Base-by-base conservation (phyloP, 92 coral and sea anemone species). In the Bergia puertoricense region DNA sequence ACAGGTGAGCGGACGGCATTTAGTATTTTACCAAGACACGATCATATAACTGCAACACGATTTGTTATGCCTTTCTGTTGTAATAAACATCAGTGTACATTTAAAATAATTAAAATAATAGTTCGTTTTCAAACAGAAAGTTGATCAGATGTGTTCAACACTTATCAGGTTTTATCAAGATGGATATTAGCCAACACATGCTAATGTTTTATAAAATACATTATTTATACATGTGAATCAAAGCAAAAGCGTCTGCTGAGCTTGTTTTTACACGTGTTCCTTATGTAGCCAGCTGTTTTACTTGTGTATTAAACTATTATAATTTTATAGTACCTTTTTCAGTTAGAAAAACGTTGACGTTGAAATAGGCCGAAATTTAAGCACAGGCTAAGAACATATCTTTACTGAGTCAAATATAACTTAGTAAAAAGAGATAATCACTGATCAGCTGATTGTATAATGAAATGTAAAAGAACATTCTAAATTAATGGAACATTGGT, bases 1-100 rank as follows among this genome's bases (percentile, higher is more conserved):
- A 71, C 66, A 71, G 66, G 87, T 84, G 79, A 84, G 87, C 72
- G 48, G 1, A 62, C 4, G n/a, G 13, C 8, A 16, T 11, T 75
- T 51, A 37, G 22, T 75, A 14, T 0, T 20, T 62, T 62, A 62
- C 23, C 69, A 62, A 11, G 59, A 18, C 30, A 62, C 0, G 23
- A 62, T 62, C 69, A 3, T 23, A 18, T 22, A 62, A 23, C 4
- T 62, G 18, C 30, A 62, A 5, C 4, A 22, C 69, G 5, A 48
- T 48, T 48, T 4, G 54, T 8, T 48, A 8, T 48, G 54, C 54
- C 8, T 48, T 48, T 30, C 30, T 30, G 30, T 30, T 30, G 11
- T 54, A 11, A 54, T 2, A 54, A 10, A 54, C 59, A 54, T 54
- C 2, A 54, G 16, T 54, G 18, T 54, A 54, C 14, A 13, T 54